phyloP scores from a whole-genome alignment of 2,888 invertebrate genomes.

The Ariolimax columbianus region DNA sequence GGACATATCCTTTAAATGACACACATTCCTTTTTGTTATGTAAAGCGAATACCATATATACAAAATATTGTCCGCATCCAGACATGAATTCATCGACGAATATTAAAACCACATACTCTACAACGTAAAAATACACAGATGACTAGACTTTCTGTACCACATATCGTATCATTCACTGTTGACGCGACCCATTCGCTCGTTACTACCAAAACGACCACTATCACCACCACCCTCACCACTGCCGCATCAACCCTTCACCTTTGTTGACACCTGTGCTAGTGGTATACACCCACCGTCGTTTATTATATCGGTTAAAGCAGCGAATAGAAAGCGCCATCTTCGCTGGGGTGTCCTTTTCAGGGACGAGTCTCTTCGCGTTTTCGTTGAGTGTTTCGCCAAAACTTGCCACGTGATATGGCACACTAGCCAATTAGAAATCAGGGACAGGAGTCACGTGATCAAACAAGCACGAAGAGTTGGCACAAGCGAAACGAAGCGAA shows the following conservation, averaged over 20 bases:
- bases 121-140: no score
- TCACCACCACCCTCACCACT: not conserved
- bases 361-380: not conserved
- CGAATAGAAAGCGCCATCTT: conserved; percentile 14
- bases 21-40: no score
- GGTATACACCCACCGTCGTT: conserved; percentile 18
- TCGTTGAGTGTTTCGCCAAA: not conserved
- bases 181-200: not conserved
- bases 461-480: not conserved
- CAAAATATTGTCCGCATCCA: no score
- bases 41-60: no score
- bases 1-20: no score
- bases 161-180: no score
- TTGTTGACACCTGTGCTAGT: not conserved
- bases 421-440: conserved; percentile 22
- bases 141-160: no score
- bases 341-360: not conserved
- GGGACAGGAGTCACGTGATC: not conserved
- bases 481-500: not conserved
- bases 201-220: no score
- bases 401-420: conserved; percentile 13
- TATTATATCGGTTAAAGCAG: not conserved
- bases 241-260: not conserved
- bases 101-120: no score
- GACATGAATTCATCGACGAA: no score